phyloP scores from a whole-genome alignment of 2,797 vertebrate species.

The Micromesistius poutassou region DNA sequence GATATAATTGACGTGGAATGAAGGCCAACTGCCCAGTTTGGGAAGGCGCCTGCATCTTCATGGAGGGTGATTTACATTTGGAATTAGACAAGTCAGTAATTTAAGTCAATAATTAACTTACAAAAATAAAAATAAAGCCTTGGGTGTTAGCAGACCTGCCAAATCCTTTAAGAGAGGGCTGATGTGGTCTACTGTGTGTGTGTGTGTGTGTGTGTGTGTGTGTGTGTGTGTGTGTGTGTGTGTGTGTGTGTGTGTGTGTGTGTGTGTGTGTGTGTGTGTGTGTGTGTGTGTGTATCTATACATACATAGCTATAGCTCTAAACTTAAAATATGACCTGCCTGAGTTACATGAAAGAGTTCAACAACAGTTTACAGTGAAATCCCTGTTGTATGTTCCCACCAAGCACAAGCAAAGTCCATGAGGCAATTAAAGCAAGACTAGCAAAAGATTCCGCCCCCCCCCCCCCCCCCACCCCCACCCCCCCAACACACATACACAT shows the following conservation, averaged over 20 bases:
- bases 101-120: no score
- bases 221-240: no score
- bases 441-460: conserved; percentile 27
- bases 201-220: no score
- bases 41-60: no score
- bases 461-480: neutral
- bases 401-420: conserved; percentile 29
- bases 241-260: no score
- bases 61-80: no score
- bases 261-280: no score
- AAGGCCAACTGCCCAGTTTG: no score
- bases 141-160: no score
- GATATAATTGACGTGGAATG: no score
- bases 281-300: neutral
- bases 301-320: conserved; percentile 13
- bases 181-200: neutral
- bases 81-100: no score
- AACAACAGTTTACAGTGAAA: conserved; percentile 35
- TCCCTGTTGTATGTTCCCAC: conserved; percentile 41
- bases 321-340: conserved; percentile 44
- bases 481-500: conserved; percentile 17
- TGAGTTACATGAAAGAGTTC: conserved; percentile 54
- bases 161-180: neutral
- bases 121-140: no score
- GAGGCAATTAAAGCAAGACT: conserved; percentile 57